Evolutionary conservation across 2,888 invertebrate genomes (phyloP).

Genomic region (Limenitis camilla): DNA sequence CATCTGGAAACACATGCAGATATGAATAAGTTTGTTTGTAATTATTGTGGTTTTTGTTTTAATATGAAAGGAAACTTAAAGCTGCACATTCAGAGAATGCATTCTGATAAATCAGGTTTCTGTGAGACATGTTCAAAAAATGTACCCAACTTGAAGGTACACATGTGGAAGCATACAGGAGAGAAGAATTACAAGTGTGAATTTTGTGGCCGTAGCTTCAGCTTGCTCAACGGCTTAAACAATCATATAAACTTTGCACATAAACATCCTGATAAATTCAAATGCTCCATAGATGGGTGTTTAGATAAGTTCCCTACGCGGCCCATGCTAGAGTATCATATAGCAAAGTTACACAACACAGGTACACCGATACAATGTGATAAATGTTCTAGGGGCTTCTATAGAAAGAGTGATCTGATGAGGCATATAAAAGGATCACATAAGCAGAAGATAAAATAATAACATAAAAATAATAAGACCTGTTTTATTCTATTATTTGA

Average conservation of each 20-base stretch:
- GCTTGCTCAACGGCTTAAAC: slow-evolving; percentile 47
- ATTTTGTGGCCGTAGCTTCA: slow-evolving; percentile 51
- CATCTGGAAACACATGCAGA: slow-evolving; percentile 57
- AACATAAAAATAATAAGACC: not conserved
- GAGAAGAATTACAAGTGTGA: slow-evolving; percentile 60
- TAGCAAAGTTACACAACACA: slow-evolving; percentile 50
- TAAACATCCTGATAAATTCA: slow-evolving; percentile 46
- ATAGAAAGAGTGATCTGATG: slow-evolving; percentile 58
- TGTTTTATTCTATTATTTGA: too few species aligned
- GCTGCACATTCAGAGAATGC: slow-evolving; percentile 65
- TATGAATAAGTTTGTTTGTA: slow-evolving; percentile 49
- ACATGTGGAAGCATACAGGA: slow-evolving; percentile 72
- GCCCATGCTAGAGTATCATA: slow-evolving; percentile 55
- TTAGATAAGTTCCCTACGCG: slow-evolving; percentile 47
- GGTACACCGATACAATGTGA: slow-evolving; percentile 52
- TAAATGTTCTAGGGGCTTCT: slow-evolving; percentile 55
- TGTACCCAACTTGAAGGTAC: slow-evolving; percentile 69
- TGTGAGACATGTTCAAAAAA: slow-evolving; percentile 67
- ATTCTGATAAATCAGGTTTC: slow-evolving; percentile 70
- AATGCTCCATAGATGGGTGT: slow-evolving; percentile 49
- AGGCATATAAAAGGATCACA: slow-evolving; percentile 57
- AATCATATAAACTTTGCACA: slow-evolving; percentile 56
- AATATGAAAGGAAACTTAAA: slow-evolving; percentile 65
- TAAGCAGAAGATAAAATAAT: slow-evolving; percentile 41
- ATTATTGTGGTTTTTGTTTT: slow-evolving; percentile 58